A percentile compares a stretch with the other conserved stretches of the same genome.
These are phyloP conservation scores for Epinephelus awoara DNA, from an alignment of 2,797 vertebrate genomes.

Conservation along the genomic window DNA sequence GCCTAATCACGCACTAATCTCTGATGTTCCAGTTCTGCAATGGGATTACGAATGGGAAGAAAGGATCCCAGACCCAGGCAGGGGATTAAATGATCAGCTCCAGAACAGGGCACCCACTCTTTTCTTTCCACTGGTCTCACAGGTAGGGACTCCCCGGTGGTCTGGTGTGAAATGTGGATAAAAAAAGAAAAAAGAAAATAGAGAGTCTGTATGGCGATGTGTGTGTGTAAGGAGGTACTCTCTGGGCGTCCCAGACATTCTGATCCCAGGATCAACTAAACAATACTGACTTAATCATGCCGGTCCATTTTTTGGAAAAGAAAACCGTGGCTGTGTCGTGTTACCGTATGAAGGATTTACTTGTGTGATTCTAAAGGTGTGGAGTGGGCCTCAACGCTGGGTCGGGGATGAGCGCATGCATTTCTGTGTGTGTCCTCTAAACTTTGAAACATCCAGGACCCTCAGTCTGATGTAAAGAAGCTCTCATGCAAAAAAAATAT, in stretches of 20 bases:
- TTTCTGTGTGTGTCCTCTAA: neutral
- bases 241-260: neutral
- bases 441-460: neutral
- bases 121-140: slow-evolving; percentile 22
- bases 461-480: neutral
- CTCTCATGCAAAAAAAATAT: neutral
- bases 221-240: slow-evolving; percentile 1
- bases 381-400: slow-evolving; percentile 8
- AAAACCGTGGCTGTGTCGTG: neutral
- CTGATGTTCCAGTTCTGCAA: slow-evolving; percentile 75
- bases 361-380: slow-evolving; percentile 25
- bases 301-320: slow-evolving; percentile 39
- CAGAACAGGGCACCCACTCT: slow-evolving; percentile 38
- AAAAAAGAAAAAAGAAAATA: neutral
- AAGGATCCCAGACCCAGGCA: slow-evolving; percentile 63
- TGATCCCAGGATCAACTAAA: slow-evolving; percentile 48
- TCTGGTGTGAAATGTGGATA: slow-evolving; percentile 27
- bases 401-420: neutral
- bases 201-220: neutral
- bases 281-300: slow-evolving; percentile 40
- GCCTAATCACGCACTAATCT: slow-evolving; percentile 76
- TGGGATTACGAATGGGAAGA: slow-evolving; percentile 71
- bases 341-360: slow-evolving; percentile 30
- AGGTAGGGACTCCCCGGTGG: slow-evolving; percentile 20
- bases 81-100: slow-evolving; percentile 65